phyloP scores from a whole-genome alignment of 2,113 vertebrate species.

The Synodontis membranacea region DNA sequence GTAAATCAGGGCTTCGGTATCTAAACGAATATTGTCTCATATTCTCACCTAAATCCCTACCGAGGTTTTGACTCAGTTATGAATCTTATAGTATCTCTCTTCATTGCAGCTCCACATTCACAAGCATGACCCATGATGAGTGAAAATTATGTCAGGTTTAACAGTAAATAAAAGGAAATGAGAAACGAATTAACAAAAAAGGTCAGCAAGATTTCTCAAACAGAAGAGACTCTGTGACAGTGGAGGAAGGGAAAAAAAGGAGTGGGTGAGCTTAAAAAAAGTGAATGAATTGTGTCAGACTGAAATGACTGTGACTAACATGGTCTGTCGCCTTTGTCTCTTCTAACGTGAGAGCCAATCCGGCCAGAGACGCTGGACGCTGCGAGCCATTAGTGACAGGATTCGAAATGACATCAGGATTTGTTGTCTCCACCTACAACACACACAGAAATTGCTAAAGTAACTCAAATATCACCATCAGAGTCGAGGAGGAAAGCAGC shows the following conservation, averaged over 20 bases:
- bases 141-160: not conserved
- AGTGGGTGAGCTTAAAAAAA: not conserved
- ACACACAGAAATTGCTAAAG: not conserved
- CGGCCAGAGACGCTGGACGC: not conserved
- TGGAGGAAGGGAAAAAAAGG: not conserved
- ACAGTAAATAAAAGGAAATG: not conserved
- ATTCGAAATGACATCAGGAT: conserved; percentile 36
- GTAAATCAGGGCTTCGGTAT: not conserved
- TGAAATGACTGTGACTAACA: conserved; percentile 26
- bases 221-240: not conserved
- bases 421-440: conserved; percentile 24
- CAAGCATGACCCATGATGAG: not conserved
- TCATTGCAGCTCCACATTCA: not conserved
- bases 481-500: not conserved
- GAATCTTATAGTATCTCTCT: not conserved
- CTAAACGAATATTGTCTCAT: too few relatives aligned
- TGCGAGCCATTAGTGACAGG: conserved; percentile 23
- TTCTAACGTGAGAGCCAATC: not conserved
- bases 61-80: not conserved
- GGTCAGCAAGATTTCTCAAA: not conserved
- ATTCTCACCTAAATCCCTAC: too few relatives aligned
- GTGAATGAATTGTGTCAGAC: conserved; percentile 34
- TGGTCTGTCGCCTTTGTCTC: conserved; percentile 35
- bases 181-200: not conserved
- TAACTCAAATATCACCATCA: conserved; percentile 24